Evolutionary conservation across 2,797 vertebrate species (phyloP).

Genomic region (Phrynocephalus vlangalii): DNA sequence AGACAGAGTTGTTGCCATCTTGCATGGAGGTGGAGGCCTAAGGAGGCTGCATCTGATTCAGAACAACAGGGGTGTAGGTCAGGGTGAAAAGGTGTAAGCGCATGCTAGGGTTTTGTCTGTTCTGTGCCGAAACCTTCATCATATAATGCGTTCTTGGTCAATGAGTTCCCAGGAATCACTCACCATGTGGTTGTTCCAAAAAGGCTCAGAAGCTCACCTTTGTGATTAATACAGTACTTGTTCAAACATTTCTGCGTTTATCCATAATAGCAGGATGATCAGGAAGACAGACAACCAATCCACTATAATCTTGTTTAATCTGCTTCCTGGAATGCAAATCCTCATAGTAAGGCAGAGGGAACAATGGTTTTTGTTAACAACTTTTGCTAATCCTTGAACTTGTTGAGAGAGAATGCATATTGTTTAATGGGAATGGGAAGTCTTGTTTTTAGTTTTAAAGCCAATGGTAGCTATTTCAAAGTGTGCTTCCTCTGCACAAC

Average conservation of each 20-base stretch:
- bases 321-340: constrained; percentile 7
- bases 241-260: constrained; percentile 20
- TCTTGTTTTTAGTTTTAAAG: constrained; percentile 22
- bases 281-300: not conserved
- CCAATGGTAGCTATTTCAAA: constrained; percentile 3
- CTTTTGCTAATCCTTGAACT: not conserved
- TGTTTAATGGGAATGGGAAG: not conserved
- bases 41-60: not conserved
- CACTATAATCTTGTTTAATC: constrained; percentile 24
- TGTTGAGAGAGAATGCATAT: not conserved
- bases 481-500: not conserved
- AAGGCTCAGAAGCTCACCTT: not conserved
- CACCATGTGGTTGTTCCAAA: not conserved
- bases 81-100: not conserved
- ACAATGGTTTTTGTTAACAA: constrained; percentile 22
- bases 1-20: not conserved
- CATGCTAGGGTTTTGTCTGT: not conserved
- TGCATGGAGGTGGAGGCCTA: not conserved
- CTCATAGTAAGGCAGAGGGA: not conserved
- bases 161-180: not conserved
- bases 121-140: not conserved
- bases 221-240: constrained; percentile 1
- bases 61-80: not conserved
- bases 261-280: constrained; percentile 16
- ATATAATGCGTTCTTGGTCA: not conserved